Evolutionary conservation across 2,113 vertebrate species (phyloP).

Genomic region (Daboia siamensis): DNA sequence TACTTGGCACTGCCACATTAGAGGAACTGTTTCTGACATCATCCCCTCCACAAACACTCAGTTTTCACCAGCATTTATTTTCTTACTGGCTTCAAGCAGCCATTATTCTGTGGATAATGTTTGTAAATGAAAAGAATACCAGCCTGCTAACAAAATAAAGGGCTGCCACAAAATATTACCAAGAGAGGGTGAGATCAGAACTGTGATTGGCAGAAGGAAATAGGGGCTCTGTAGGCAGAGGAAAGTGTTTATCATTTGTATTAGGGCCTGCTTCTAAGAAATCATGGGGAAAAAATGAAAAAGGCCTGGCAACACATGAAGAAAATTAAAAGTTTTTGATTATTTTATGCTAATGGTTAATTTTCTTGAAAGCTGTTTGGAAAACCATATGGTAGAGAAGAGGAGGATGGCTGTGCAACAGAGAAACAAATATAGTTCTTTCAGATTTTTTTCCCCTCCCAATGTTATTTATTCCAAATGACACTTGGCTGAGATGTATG

Average conservation of each 20-base stretch:
- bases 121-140: constrained; percentile 14
- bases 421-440: constrained; percentile 37
- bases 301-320: constrained; percentile 2
- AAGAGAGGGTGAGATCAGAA: background rate
- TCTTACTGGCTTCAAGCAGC: background rate
- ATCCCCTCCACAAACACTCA: background rate
- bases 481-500: background rate
- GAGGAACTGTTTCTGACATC: background rate
- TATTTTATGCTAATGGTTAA: constrained; percentile 4
- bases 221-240: background rate
- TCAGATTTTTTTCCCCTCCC: background rate
- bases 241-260: constrained; percentile 27
- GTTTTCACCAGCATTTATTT: background rate
- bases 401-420: constrained; percentile 38
- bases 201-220: background rate
- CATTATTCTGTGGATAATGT: constrained; percentile 8
- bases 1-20: background rate
- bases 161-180: constrained; percentile 21
- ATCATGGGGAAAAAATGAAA: constrained; percentile 15
- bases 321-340: constrained; percentile 14
- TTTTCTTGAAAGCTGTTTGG: constrained; percentile 36
- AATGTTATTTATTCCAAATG: background rate
- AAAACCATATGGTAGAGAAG: constrained; percentile 28
- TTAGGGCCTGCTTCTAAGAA: constrained; percentile 22
- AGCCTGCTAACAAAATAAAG: background rate